A percentile compares a stretch with the other conserved stretches of the same genome.
phyloP scores from a whole-genome alignment of 2,888 invertebrate species.

The Hydrotaea diabolus region DNA sequence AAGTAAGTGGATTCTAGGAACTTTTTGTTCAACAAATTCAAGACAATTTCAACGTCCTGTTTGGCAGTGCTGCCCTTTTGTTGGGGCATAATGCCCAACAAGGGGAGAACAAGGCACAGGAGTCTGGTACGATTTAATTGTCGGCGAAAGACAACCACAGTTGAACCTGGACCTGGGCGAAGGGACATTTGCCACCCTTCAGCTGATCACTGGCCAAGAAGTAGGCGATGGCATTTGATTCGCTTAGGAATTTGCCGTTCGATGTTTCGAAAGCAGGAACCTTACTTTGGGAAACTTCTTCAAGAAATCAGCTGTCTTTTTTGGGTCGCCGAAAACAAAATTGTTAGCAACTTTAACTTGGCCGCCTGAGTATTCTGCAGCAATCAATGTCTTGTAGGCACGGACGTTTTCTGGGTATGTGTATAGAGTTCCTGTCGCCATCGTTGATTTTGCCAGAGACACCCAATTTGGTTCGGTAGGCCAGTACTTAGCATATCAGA shows the following conservation, averaged over 20 bases:
- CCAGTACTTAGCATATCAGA: no score
- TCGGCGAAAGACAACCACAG: conserved; percentile 97
- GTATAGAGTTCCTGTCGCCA: conserved; percentile 92
- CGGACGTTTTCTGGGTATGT: no score
- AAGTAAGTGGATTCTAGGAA: conserved; percentile 93
- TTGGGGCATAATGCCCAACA: conserved; percentile 94
- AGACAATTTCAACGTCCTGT: conserved; percentile 88
- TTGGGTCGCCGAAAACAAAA: no score
- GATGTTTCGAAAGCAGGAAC: conserved; percentile 96
- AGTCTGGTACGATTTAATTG: conserved; percentile 94
- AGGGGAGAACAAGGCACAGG: conserved; percentile 97
- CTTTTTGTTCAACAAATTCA: no score
- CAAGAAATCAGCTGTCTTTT: conserved; percentile 91
- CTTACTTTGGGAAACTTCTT: conserved; percentile 97
- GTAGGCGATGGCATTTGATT: no score
- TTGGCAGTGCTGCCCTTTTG: conserved; percentile 93
- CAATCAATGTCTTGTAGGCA: conserved; percentile 97
- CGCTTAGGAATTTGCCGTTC: conserved; percentile 91
- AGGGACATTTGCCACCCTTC: no score
- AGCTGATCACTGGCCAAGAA: no score
- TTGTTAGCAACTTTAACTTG: no score
- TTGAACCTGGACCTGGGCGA: no score
- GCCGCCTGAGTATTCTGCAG: conserved; percentile 98
- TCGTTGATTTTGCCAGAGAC: conserved; percentile 83
- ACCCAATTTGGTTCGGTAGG: no score